Evolutionary conservation across 1,140 invertebrate species (phyloP).

Genomic region (Leptinotarsa lineolata): DNA sequence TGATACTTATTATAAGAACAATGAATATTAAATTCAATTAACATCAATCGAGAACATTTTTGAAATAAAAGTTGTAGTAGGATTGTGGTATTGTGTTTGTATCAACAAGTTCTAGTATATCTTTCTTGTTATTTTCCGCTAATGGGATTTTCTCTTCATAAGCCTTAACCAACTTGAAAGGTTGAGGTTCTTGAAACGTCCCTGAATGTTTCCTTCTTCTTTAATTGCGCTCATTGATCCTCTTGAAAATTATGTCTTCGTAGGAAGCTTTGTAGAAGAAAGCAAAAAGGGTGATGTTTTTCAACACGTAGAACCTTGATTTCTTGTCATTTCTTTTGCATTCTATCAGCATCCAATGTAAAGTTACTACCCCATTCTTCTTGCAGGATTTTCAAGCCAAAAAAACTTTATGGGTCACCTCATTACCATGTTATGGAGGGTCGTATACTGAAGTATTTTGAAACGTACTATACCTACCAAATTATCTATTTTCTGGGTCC

Average conservation of each 20-base stretch:
- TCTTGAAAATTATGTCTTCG: constrained; percentile 1
- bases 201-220: neutral
- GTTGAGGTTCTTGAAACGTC: neutral
- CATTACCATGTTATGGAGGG: constrained; percentile 35
- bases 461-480: too few relatives aligned
- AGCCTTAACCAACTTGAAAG: neutral
- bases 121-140: neutral
- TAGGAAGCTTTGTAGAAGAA: constrained; percentile 20
- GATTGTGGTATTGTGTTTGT: neutral
- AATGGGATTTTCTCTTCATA: neutral
- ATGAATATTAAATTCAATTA: neutral
- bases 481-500: too few relatives aligned
- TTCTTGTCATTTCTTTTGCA: constrained; percentile 13
- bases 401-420: constrained; percentile 14
- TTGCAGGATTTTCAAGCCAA: constrained; percentile 8
- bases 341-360: constrained; percentile 15
- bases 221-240: neutral
- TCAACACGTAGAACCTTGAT: constrained; percentile 23
- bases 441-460: too few relatives aligned
- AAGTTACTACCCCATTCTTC: constrained; percentile 13
- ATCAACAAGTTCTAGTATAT: neutral
- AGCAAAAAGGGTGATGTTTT: neutral
- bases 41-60: neutral
- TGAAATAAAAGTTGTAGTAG: neutral
- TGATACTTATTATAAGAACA: neutral